phyloP scores from a whole-genome alignment of 2,888 invertebrate species.

The Acronicta alni region DNA sequence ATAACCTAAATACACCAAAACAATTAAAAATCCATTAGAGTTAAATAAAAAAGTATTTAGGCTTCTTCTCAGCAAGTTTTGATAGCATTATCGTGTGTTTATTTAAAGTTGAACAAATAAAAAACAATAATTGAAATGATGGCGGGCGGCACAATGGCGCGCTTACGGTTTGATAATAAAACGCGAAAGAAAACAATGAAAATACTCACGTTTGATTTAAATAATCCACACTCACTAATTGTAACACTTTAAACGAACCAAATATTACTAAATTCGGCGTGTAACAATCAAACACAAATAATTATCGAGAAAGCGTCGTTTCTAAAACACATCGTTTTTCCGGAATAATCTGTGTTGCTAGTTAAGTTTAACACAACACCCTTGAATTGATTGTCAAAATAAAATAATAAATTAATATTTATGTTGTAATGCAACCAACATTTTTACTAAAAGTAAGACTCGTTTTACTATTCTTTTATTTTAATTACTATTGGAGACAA shows the following conservation, averaged over 20 bases:
- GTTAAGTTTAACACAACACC: too few relatives aligned
- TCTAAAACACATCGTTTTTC: constrained; percentile 64
- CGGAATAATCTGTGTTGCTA: constrained; percentile 63
- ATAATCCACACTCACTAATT: constrained; percentile 63
- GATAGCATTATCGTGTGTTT: not conserved
- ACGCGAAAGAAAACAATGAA: constrained; percentile 41
- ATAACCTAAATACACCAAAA: constrained; percentile 45
- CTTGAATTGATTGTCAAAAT: too few relatives aligned
- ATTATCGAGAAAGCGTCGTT: constrained; percentile 72
- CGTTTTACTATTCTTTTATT: too few relatives aligned
- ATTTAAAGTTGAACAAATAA: constrained; percentile 46
- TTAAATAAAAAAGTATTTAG: not conserved
- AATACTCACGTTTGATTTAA: constrained; percentile 70
- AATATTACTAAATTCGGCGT: constrained; percentile 59
- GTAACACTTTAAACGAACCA: constrained; percentile 63
- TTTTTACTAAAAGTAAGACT: too few relatives aligned
- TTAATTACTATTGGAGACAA: too few relatives aligned
- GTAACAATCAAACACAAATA: constrained; percentile 64
- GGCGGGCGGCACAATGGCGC: constrained; percentile 86
- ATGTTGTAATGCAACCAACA: too few relatives aligned
- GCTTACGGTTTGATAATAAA: constrained; percentile 50
- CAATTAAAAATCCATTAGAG: not conserved
- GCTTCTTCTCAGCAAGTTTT: constrained; percentile 13
- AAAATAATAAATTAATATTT: too few relatives aligned
- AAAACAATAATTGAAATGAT: constrained; percentile 72